Percentiles rank a stretch among this genome's conserved stretches.
Conservation (phyloP, 1,140 invertebrate species). For the Caenorhabditis tropicalis region DNA sequence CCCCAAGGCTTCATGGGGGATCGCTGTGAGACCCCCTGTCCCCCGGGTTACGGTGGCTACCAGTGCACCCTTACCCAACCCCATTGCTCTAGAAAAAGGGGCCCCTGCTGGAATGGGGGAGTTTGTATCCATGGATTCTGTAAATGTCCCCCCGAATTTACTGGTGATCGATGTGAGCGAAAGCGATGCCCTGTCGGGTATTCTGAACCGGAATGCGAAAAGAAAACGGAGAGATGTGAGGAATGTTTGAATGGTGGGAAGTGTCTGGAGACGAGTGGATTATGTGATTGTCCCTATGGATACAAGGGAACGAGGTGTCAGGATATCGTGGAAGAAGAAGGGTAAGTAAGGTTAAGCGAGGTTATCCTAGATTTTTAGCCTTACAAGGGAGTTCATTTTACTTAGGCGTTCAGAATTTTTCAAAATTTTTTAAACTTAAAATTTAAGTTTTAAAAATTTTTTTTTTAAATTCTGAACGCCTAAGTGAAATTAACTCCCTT, state of each 20-base stretch:
- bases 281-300: slow-evolving; percentile 68
- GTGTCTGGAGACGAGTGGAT: slow-evolving; percentile 63
- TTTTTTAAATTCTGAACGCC: too few species aligned
- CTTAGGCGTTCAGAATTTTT: too few species aligned
- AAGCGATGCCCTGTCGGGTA: slow-evolving; percentile 85
- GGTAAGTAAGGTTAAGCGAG: slow-evolving; percentile 5
- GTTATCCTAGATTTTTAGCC: too few species aligned
- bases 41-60: neutral
- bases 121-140: slow-evolving; percentile 77
- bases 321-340: slow-evolving; percentile 59
- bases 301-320: slow-evolving; percentile 64
- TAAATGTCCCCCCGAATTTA: slow-evolving; percentile 85
- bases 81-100: neutral
- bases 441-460: too few species aligned
- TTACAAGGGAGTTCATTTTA: too few species aligned
- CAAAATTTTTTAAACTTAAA: too few species aligned
- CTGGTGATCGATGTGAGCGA: slow-evolving; percentile 84
- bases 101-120: slow-evolving; percentile 83
- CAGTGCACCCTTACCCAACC: neutral
- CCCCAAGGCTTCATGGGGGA: slow-evolving; percentile 88
- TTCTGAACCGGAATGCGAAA: slow-evolving; percentile 77
- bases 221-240: too few species aligned
- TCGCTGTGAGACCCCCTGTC: neutral
- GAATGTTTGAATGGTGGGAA: too few species aligned
- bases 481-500: too few species aligned